Percentiles rank a stretch among this genome's conserved stretches.
Conservation (phyloP, 2,888 invertebrate species). For the Laothoe populi region DNA sequence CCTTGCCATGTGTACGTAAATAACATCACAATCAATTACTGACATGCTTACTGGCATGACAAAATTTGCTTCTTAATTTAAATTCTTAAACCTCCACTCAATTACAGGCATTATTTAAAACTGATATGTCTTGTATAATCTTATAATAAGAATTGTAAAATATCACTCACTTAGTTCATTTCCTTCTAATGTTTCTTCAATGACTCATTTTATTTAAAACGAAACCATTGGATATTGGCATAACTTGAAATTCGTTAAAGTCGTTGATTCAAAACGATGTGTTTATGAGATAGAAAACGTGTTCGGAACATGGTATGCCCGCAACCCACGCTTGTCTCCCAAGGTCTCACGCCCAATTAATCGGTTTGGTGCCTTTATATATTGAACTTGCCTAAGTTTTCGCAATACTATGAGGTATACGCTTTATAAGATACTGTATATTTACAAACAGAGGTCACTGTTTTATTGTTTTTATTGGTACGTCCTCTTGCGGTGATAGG, state of each 20-base stretch:
- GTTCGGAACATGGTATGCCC: conserved; percentile 31
- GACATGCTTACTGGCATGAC: not conserved
- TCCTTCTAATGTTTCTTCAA: not conserved
- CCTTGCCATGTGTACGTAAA: not conserved
- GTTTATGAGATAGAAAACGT: conserved; percentile 15
- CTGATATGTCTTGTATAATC: too few species aligned
- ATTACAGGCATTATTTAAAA: too few species aligned
- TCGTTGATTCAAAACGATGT: conserved; percentile 12
- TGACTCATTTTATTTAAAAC: not conserved
- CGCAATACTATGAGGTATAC: not conserved
- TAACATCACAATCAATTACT: not conserved
- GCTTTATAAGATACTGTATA: not conserved
- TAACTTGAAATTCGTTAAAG: conserved; percentile 16
- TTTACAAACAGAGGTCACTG: not conserved
- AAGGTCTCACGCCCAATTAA: conserved; percentile 64
- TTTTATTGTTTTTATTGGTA: not conserved
- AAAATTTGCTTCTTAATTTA: too few species aligned
- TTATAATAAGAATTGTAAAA: too few species aligned
- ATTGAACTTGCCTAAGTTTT: not conserved
- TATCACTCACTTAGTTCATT: not conserved
- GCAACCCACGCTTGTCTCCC: conserved; percentile 58
- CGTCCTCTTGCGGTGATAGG: conserved; percentile 16
- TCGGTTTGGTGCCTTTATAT: conserved; percentile 33
- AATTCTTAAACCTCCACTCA: too few species aligned
- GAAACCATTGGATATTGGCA: not conserved